phyloP scores from a whole-genome alignment of 1,140 invertebrate genomes.

The Eriosoma lanigerum region DNA sequence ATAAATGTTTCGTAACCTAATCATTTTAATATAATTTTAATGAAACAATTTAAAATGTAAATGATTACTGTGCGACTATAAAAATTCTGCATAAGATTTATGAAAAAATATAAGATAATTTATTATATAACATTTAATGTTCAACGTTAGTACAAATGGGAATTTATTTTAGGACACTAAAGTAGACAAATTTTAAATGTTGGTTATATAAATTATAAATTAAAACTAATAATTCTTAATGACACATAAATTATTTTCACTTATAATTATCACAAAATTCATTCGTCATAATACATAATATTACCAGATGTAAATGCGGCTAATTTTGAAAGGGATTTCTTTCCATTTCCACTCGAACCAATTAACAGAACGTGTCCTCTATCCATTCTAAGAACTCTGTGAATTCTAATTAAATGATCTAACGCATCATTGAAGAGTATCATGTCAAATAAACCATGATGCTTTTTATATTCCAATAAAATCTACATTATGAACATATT shows the following conservation, averaged over 20 bases:
- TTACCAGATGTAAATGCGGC: conserved; percentile 73
- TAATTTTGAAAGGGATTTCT: conserved; percentile 71
- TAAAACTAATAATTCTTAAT: too few relatives aligned
- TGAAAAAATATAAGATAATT: too few relatives aligned
- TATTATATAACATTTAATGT: too few relatives aligned
- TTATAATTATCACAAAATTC: too few relatives aligned
- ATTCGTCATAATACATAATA: too few relatives aligned
- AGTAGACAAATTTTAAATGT: too few relatives aligned
- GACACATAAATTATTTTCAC: too few relatives aligned
- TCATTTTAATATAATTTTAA: background rate
- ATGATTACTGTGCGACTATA: too few relatives aligned
- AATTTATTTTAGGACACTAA: too few relatives aligned
- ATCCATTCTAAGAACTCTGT: conserved; percentile 78
- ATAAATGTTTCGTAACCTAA: conserved; percentile 22
- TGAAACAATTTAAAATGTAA: background rate
- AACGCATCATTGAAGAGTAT: conserved; percentile 88
- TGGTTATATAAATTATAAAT: too few relatives aligned
- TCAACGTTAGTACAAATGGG: too few relatives aligned
- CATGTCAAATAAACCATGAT: conserved; percentile 68
- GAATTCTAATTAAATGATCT: conserved; percentile 82
- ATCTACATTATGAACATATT: conserved; percentile 63
- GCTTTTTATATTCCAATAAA: conserved; percentile 81
- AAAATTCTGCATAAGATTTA: too few relatives aligned
- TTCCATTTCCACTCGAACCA: conserved; percentile 83
- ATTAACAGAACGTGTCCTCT: conserved; percentile 81